Evolutionary conservation across 2,797 vertebrate genomes (phyloP).

Genomic region (Poeciliopsis gracilis): DNA sequence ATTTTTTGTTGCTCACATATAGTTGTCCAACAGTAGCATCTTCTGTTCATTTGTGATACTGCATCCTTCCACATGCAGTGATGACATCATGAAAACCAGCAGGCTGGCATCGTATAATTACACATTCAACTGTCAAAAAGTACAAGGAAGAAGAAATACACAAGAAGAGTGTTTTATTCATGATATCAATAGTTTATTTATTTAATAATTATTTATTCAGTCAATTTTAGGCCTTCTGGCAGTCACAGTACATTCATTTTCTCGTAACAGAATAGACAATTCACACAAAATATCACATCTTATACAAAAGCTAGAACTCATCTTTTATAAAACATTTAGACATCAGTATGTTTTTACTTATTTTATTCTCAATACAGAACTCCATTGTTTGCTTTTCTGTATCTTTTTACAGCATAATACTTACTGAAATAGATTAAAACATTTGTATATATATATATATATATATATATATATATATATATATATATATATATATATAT

Average conservation of each 20-base stretch:
- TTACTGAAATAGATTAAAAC: constrained; percentile 77
- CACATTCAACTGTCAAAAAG: not conserved
- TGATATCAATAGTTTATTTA: constrained; percentile 64
- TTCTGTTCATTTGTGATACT: constrained; percentile 32
- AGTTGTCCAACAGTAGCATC: constrained; percentile 26
- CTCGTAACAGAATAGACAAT: constrained; percentile 73
- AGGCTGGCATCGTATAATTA: no score
- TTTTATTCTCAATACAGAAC: constrained; percentile 58
- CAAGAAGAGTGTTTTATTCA: not conserved
- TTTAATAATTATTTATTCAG: constrained; percentile 58
- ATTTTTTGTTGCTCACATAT: not conserved
- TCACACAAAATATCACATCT: constrained; percentile 82
- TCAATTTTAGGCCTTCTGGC: constrained; percentile 67
- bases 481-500: not conserved
- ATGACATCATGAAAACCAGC: not conserved
- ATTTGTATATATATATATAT: constrained; percentile 43
- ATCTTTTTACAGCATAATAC: constrained; percentile 67
- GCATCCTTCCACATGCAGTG: not conserved
- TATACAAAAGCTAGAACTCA: constrained; percentile 80
- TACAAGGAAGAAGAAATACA: not conserved
- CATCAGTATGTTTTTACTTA: constrained; percentile 43
- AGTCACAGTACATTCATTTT: constrained; percentile 83
- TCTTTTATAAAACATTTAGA: constrained; percentile 85
- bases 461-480: not conserved
- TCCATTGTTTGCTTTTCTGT: constrained; percentile 32